These are phyloP conservation scores for Achroia grisella DNA, from an alignment of 1,140 invertebrate species.

Conservation along the genomic window DNA sequence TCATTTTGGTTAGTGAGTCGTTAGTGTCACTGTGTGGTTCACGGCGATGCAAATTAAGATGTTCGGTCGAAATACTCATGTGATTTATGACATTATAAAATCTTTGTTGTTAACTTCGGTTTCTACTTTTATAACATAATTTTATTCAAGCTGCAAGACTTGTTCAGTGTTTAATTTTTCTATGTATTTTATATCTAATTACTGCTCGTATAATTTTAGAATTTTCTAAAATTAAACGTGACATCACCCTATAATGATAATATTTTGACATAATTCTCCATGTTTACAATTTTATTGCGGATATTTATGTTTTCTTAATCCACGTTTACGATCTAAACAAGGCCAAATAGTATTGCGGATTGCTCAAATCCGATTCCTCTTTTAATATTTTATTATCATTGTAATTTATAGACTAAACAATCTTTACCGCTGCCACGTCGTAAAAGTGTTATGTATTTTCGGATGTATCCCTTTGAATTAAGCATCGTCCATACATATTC, in stretches of 20 bases:
- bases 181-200: too few relatives aligned
- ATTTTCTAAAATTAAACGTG: too few relatives aligned
- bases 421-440: constrained; percentile 31
- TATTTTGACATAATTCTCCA: too few relatives aligned
- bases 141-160: too few relatives aligned
- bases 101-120: not conserved
- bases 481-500: constrained; percentile 40
- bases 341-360: constrained; percentile 31
- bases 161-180: too few relatives aligned
- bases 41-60: constrained; percentile 65
- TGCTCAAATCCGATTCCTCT: constrained; percentile 27
- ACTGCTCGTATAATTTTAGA: too few relatives aligned
- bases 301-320: constrained; percentile 22
- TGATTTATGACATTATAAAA: constrained; percentile 55
- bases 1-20: constrained; percentile 63
- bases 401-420: constrained; percentile 42
- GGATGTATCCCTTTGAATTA: constrained; percentile 8
- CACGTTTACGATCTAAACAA: constrained; percentile 39
- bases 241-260: too few relatives aligned
- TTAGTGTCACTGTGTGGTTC: constrained; percentile 54
- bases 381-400: constrained; percentile 44
- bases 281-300: constrained; percentile 11
- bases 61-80: constrained; percentile 47
- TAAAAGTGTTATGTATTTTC: constrained; percentile 36
- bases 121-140: too few relatives aligned